Conservation (phyloP, 2,888 invertebrate species). For the Chymomyza amoena region DNA sequence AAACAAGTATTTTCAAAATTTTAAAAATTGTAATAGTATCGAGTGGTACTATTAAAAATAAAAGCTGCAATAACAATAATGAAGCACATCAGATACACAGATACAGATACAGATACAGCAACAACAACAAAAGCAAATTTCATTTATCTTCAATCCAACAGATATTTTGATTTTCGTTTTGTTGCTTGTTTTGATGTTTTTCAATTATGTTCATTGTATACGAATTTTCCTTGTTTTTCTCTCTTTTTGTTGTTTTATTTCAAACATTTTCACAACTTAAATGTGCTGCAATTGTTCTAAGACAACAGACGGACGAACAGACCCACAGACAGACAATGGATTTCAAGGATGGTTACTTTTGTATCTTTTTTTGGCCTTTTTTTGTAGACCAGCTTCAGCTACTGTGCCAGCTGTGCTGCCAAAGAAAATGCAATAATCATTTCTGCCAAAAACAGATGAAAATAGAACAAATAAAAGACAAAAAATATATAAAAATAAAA, state of each 20-base stretch:
- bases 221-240: constrained; percentile 12
- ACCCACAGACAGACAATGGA: constrained; percentile 55
- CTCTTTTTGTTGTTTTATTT: constrained; percentile 16
- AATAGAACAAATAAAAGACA: constrained; percentile 6
- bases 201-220: constrained; percentile 50
- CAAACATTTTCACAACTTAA: constrained; percentile 19
- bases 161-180: constrained; percentile 63
- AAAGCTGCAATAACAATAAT: not conserved
- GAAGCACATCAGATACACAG: not conserved
- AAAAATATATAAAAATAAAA: not conserved
- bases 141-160: constrained; percentile 51
- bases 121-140: constrained; percentile 37
- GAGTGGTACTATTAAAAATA: not conserved
- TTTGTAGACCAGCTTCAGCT: not conserved
- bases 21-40: constrained; percentile 6
- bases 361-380: constrained; percentile 2
- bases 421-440: constrained; percentile 57
- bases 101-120: constrained; percentile 5
- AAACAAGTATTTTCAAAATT: constrained; percentile 3
- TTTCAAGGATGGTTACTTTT: constrained; percentile 70
- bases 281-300: constrained; percentile 54
- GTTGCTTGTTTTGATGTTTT: constrained; percentile 65
- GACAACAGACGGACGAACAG: not conserved
- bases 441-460: constrained; percentile 35
- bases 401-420: constrained; percentile 5